These are phyloP conservation scores for Xiphydria camelus DNA, from an alignment of 2,888 invertebrate genomes.

Conservation along the genomic window DNA sequence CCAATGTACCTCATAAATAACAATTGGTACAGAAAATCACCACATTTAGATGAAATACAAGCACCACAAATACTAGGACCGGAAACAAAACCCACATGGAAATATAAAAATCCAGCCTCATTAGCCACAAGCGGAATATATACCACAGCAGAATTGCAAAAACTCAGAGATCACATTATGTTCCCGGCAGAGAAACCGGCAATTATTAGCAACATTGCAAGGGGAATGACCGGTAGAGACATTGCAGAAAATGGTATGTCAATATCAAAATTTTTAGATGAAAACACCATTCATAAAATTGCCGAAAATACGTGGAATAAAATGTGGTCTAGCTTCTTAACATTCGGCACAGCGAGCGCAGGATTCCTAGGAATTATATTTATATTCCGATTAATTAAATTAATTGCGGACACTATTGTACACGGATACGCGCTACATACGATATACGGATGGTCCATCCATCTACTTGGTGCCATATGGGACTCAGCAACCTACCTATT, in stretches of 20 bases:
- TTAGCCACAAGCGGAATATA: slow-evolving; percentile 7
- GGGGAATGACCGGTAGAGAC: background rate
- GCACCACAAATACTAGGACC: slow-evolving; percentile 5
- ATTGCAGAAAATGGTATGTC: background rate
- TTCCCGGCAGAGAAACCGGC: slow-evolving; percentile 4
- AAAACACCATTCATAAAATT: background rate
- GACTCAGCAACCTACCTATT: slow-evolving; percentile 1
- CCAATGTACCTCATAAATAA: slow-evolving; percentile 21
- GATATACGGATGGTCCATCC: slow-evolving; percentile 1
- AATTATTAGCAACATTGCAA: slow-evolving; percentile 2
- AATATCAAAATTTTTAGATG: slow-evolving; percentile 1
- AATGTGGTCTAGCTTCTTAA: background rate
- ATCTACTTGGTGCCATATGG: slow-evolving; percentile 6
- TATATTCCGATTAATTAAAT: too few relatives aligned
- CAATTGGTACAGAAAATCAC: slow-evolving; percentile 16
- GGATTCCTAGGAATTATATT: slow-evolving; percentile 4
- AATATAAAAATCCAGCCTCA: slow-evolving; percentile 2
- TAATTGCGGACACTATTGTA: slow-evolving; percentile 1
- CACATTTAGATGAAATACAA: background rate
- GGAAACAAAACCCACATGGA: slow-evolving; percentile 2
- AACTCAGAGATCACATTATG: slow-evolving; percentile 1
- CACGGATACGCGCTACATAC: slow-evolving; percentile 6
- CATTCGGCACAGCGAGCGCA: slow-evolving; percentile 1
- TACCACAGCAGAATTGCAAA: background rate
- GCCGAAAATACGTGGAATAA: slow-evolving; percentile 2